Evolutionary conservation across 1,140 invertebrate genomes (phyloP).

Genomic region (Tetramorium simillimum): DNA sequence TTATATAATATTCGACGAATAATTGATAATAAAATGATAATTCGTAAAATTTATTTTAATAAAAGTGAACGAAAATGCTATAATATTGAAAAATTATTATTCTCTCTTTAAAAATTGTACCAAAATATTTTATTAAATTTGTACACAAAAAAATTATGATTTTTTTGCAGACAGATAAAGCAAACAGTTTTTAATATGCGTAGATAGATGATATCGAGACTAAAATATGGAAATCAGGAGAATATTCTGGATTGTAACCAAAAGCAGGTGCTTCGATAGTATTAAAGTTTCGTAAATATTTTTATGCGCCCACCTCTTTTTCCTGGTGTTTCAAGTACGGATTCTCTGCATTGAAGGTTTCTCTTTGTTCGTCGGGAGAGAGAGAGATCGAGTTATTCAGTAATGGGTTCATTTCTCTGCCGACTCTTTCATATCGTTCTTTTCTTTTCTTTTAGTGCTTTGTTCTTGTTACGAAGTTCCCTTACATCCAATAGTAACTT

Average conservation of each 20-base stretch:
- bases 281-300: not conserved
- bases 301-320: not conserved
- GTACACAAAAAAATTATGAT: not conserved
- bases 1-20: not conserved
- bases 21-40: constrained; percentile 27
- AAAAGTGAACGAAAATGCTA: not conserved
- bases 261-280: not conserved
- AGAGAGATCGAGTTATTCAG: constrained; percentile 54
- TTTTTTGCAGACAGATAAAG: not conserved
- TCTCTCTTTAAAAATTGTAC: not conserved
- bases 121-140: not conserved
- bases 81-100: not conserved
- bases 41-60: not conserved
- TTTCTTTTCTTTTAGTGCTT: not conserved
- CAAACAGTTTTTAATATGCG: not conserved
- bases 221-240: not conserved
- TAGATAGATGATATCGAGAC: not conserved
- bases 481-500: constrained; percentile 3
- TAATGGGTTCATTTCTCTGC: constrained; percentile 53
- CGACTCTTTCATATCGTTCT: constrained; percentile 6
- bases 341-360: constrained; percentile 19
- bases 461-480: not conserved
- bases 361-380: constrained; percentile 30
- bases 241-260: not conserved
- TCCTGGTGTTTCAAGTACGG: not conserved